Evolutionary conservation across 2,888 invertebrate genomes (phyloP).

Genomic region (Heliconius hortense): DNA sequence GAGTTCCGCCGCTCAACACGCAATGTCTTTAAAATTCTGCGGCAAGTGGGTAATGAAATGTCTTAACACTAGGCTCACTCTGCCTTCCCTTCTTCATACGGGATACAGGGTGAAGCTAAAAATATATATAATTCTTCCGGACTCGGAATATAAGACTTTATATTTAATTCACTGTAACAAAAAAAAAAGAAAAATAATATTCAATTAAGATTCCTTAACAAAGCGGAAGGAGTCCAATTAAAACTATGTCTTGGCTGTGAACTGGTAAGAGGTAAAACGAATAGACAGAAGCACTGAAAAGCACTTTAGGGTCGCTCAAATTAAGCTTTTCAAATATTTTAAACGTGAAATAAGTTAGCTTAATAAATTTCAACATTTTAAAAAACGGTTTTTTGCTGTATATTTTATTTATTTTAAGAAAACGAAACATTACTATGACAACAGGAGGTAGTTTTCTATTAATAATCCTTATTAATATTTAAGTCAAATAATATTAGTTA

Average conservation of each 20-base stretch:
- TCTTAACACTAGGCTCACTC: too few relatives aligned
- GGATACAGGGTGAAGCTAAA: too few relatives aligned
- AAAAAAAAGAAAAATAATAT: conserved; percentile 55
- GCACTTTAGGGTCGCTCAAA: conserved; percentile 63
- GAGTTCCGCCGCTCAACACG: too few relatives aligned
- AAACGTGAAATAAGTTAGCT: conserved; percentile 51
- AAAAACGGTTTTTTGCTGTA: not conserved
- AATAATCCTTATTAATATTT: too few relatives aligned
- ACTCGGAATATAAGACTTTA: conserved; percentile 20
- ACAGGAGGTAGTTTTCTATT: too few relatives aligned
- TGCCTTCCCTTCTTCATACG: too few relatives aligned
- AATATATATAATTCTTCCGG: too few relatives aligned
- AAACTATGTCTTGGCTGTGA: conserved; percentile 67
- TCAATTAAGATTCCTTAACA: conserved; percentile 63
- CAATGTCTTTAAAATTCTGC: too few relatives aligned
- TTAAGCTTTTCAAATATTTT: conserved; percentile 58
- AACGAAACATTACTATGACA: too few relatives aligned
- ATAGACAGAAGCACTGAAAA: conserved; percentile 59
- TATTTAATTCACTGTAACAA: conserved; percentile 56
- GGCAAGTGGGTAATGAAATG: too few relatives aligned
- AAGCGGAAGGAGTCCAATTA: conserved; percentile 70
- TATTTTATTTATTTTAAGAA: not conserved
- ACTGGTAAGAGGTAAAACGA: conserved; percentile 61
- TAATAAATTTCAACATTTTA: conserved; percentile 33
- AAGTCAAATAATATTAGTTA: too few relatives aligned